These are phyloP conservation scores for Chrysochloris asiatica DNA, from an alignment of 2,113 vertebrate genomes.

Conservation along the genomic window DNA sequence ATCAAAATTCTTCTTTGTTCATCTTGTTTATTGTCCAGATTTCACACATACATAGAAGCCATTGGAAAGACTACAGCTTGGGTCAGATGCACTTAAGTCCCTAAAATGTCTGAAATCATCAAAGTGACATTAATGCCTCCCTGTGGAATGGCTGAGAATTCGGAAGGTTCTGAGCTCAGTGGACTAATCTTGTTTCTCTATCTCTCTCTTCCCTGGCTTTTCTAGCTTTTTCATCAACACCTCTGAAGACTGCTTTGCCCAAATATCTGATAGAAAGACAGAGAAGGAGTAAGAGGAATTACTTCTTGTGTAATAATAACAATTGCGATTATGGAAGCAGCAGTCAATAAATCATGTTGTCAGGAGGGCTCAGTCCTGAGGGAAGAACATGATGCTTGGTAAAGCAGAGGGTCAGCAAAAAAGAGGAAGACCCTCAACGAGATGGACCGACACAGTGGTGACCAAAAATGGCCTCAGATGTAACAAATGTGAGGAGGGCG, in stretches of 20 bases:
- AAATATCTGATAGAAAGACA: neutral
- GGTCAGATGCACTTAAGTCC: neutral
- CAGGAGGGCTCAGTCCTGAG: too few relatives aligned
- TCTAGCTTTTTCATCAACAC: neutral
- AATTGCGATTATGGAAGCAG: neutral
- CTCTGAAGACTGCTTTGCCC: neutral
- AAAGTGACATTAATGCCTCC: fast-evolving
- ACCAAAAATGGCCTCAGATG: too few relatives aligned
- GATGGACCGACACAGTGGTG: too few relatives aligned
- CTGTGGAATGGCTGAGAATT: neutral
- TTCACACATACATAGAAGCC: neutral
- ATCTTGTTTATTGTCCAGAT: neutral
- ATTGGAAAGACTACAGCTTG: neutral
- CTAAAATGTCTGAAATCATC: neutral
- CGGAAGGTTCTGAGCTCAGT: neutral
- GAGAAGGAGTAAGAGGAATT: neutral
- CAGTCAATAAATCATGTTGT: too few relatives aligned
- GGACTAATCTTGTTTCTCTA: too few relatives aligned
- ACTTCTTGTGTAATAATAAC: neutral
- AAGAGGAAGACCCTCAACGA: too few relatives aligned
- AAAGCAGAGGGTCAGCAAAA: too few relatives aligned
- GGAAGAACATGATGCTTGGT: too few relatives aligned
- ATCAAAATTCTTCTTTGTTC: too few relatives aligned
- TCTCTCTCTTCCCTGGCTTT: neutral
- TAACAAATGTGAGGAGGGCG: too few relatives aligned